Percentiles rank a stretch among this genome's conserved stretches.
phyloP scores from a whole-genome alignment of 2,888 invertebrate genomes.

The Vesta saturnalis region DNA sequence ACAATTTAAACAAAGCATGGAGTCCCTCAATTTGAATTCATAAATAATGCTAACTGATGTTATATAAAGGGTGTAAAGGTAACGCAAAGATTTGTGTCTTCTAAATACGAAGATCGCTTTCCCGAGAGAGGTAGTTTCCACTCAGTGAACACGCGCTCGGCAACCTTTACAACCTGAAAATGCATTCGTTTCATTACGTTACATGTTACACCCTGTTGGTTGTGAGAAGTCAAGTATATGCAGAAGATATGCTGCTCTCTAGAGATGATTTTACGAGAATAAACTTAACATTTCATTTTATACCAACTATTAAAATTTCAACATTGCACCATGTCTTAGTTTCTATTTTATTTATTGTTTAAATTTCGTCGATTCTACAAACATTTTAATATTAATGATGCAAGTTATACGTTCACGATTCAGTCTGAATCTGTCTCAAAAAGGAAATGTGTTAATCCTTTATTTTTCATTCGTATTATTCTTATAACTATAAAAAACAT shows the following conservation, averaged over 20 bases:
- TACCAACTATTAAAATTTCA: neutral
- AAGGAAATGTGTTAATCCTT: no score
- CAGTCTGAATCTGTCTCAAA: no score
- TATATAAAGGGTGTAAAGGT: conserved; percentile 30
- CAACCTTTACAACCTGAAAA: conserved; percentile 37
- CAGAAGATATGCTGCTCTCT: conserved; percentile 26
- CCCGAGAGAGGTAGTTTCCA: conserved; percentile 35
- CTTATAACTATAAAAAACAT: no score
- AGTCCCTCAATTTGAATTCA: neutral
- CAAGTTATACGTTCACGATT: no score
- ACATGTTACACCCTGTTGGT: conserved; percentile 38
- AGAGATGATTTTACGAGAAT: conserved; percentile 6
- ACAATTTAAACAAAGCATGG: neutral
- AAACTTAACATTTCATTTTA: conserved; percentile 4
- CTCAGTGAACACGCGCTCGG: conserved; percentile 31
- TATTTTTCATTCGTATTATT: no score
- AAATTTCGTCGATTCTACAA: no score
- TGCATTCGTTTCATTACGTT: conserved; percentile 41
- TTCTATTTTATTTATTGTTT: neutral
- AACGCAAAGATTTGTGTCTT: conserved; percentile 39
- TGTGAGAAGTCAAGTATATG: conserved; percentile 31
- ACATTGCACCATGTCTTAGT: neutral
- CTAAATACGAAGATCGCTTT: conserved; percentile 29
- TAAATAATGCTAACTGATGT: conserved; percentile 33
- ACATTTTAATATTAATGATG: no score